Evolutionary conservation across 2,113 vertebrate genomes (phyloP).

Genomic region (Heterocephalus glaber): DNA sequence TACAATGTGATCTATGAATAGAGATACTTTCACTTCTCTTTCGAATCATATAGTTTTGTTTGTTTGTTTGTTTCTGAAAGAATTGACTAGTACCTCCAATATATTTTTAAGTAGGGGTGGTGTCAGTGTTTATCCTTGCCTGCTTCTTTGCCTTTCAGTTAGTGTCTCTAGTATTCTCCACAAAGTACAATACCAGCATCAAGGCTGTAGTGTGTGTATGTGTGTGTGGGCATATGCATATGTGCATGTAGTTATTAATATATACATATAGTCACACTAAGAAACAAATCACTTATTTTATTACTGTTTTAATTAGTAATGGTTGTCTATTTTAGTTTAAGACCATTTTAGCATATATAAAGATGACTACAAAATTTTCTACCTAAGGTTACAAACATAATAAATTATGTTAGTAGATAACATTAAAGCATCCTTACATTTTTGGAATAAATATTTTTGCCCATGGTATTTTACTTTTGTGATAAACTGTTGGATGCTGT

Average conservation of each 20-base stretch:
- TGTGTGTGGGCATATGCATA: background rate
- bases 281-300: background rate
- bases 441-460: background rate
- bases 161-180: background rate
- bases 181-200: background rate
- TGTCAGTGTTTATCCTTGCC: background rate
- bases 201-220: background rate
- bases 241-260: background rate
- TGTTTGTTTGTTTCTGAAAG: background rate
- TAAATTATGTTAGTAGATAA: background rate
- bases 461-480: background rate
- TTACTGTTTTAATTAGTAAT: background rate
- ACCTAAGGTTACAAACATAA: background rate
- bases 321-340: background rate
- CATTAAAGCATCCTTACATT: background rate
- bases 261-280: background rate
- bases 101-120: background rate
- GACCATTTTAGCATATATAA: background rate
- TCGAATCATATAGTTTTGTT: background rate
- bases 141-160: background rate
- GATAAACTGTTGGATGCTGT: constrained; percentile 18
- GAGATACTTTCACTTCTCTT: background rate
- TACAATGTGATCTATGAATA: background rate
- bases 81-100: background rate
- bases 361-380: background rate